A percentile compares a stretch with the other conserved stretches of the same genome.
phyloP scores from a whole-genome alignment of 2,888 invertebrate genomes.

The Platycheirus rosarum region DNA sequence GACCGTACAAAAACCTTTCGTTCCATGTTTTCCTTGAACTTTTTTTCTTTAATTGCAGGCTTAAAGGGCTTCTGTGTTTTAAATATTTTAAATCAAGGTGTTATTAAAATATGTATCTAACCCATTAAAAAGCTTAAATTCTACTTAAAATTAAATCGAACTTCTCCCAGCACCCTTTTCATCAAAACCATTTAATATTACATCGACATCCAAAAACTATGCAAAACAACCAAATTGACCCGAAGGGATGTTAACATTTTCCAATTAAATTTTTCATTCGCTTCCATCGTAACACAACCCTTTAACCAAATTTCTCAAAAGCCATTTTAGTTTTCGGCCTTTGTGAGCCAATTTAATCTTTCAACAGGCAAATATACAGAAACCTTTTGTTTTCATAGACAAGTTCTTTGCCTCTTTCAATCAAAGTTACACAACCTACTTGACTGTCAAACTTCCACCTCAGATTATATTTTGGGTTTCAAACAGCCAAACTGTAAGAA shows the following conservation, averaged over 20 bases:
- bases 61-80: too few species aligned
- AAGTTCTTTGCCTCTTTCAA: neutral
- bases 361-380: slow-evolving; percentile 9
- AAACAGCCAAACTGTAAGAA: neutral
- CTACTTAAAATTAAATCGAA: slow-evolving; percentile 12
- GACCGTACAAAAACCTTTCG: too few species aligned
- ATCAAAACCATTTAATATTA: slow-evolving; percentile 44
- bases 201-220: slow-evolving; percentile 48
- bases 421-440: neutral
- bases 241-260: slow-evolving; percentile 15
- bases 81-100: too few species aligned
- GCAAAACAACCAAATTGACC: slow-evolving; percentile 51
- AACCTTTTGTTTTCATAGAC: neutral
- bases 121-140: neutral
- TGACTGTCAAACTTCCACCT: neutral
- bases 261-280: slow-evolving; percentile 29
- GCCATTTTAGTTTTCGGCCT: neutral
- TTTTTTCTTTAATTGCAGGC: too few species aligned
- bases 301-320: slow-evolving; percentile 4
- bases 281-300: slow-evolving; percentile 13
- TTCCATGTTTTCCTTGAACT: too few species aligned
- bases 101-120: neutral
- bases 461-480: slow-evolving; percentile 2
- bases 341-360: slow-evolving; percentile 19
- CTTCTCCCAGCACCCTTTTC: neutral